These are phyloP conservation scores for Dione vanillae DNA, from an alignment of 2,888 invertebrate species.

Conservation along the genomic window DNA sequence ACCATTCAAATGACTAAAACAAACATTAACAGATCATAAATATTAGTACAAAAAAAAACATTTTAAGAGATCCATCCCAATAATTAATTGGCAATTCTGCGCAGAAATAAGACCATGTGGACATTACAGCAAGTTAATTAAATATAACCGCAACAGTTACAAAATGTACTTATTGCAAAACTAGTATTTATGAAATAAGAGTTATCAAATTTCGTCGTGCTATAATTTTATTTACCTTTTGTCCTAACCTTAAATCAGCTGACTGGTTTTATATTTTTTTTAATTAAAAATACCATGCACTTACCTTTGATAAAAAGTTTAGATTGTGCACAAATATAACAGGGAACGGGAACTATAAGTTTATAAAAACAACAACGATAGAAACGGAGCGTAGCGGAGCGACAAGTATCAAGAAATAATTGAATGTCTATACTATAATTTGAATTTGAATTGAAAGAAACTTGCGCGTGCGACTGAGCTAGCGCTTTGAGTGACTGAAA, in stretches of 20 bases:
- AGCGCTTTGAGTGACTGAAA: slow-evolving; percentile 53
- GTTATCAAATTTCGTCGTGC: slow-evolving; percentile 32
- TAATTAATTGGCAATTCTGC: slow-evolving; percentile 25
- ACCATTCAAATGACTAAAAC: background rate
- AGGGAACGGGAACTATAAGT: slow-evolving; percentile 19
- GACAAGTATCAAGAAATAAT: slow-evolving; percentile 62
- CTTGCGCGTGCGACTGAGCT: slow-evolving; percentile 62
- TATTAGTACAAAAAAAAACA: background rate
- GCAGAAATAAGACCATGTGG: slow-evolving; percentile 36
- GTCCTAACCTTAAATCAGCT: slow-evolving; percentile 46
- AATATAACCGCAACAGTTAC: slow-evolving; percentile 26
- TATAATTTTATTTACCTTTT: slow-evolving; percentile 43
- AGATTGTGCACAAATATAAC: slow-evolving; percentile 40
- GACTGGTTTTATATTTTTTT: slow-evolving; percentile 29
- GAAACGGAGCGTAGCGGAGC: slow-evolving; percentile 52
- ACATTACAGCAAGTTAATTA: slow-evolving; percentile 15
- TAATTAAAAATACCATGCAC: slow-evolving; percentile 33
- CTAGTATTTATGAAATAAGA: slow-evolving; percentile 18
- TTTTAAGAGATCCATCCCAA: background rate
- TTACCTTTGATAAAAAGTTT: slow-evolving; percentile 39
- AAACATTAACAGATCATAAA: background rate
- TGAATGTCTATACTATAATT: slow-evolving; percentile 58
- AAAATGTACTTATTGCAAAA: slow-evolving; percentile 24
- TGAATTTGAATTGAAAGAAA: slow-evolving; percentile 63
- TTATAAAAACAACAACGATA: slow-evolving; percentile 40